Base-by-base conservation (phyloP, 2,888 invertebrate species). In the Synanthedon vespiformis region DNA sequence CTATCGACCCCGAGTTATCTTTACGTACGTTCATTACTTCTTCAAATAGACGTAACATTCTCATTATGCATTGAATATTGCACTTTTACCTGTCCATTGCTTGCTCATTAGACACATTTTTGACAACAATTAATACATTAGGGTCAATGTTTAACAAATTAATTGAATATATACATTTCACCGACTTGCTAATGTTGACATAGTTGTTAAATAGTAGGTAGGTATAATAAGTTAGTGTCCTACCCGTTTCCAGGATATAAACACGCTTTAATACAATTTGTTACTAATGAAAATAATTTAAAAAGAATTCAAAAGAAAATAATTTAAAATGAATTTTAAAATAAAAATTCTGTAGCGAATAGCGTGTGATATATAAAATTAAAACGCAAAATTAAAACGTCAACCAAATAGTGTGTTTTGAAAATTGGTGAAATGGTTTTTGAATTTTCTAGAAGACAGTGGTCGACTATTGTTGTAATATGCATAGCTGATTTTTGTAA, bases 401-500 rank as follows among this genome's bases (percentile, higher is more conserved):
- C 14, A 44, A 2, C 11, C n/a, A 8, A 44, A 44, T n/a, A 14
- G n/a, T 44, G 14, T 13, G 44, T n/a, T 44, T 44, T 44, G 14
- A 44, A 44, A 44, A 6, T 44, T 44, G n/a, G 44, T 44, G n/a
- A 49, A 74, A 92, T 91, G 90, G 88, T 88, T 76, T 84, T 89
- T 18, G 87, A 90, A 60, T 94, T 93, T 70, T 90, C 92, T 1
- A 90, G 88, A 67, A 86, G 94, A 66, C 95, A 95, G 80, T 93
- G 93, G 93, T 77, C 92, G 62, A 94, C 94, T 1, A 87, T 95
- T 49, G 84, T 93, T 44, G 92, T 94, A 50, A 94, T 95, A 70
- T 92, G 94, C 34, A 89, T 94, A 57, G 93, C 94, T 13, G 94
- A 95, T 78, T 94, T 95, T 77, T 94, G 93, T 65, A 94, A 94